Base-by-base conservation (phyloP, 2,888 invertebrate species). In the Eurytoma californica region DNA sequence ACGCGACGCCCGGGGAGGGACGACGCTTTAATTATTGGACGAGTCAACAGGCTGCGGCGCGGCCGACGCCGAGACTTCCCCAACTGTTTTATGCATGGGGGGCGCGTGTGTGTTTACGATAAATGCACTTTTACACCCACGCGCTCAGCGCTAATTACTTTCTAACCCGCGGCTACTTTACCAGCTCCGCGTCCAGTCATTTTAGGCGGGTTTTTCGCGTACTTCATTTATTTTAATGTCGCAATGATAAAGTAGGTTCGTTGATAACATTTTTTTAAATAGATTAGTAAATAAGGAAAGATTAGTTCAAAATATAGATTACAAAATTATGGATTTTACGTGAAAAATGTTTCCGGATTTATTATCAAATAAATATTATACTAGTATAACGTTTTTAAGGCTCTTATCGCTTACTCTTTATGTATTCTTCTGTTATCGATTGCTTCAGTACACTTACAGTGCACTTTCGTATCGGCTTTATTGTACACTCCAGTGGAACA, bases 21-120 rank as follows among this genome's bases (percentile, higher is more conserved):
- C 51, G 68, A 68, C 60, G 61, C 68, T 75, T 68, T 75, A 75
- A 75, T 75, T 75, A 68, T 75, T 67, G 60, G 60, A 49, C 60
- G 67, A 66, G 74, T 53, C 53, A 63, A 63, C 60, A n/a, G 18
- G 30, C 28, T 9, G 12, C 20, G 18, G 20, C 57, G 69, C 14
- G 13, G n/a, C 13, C 16, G n/a, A 49, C 24, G 60, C 16, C 7
- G 28, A 13, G 14, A n/a, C 4, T 24, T 4, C 57, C 7, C 18
- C 3, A 16, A 0, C 7, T 18, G 39, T 20, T 63, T 70, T 70
- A 39, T 58, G 69, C 47, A 58, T n/a, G 24, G 47, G 20, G 16
- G 7, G 16, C 18, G 39, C 47, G 47, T 13, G 53, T 13, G 53
- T 28, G 30, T 49, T 66, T 51, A 51, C 47, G 30, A 20, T 49